Conservation (phyloP, 2,888 invertebrate species). For the Acronicta alni region DNA sequence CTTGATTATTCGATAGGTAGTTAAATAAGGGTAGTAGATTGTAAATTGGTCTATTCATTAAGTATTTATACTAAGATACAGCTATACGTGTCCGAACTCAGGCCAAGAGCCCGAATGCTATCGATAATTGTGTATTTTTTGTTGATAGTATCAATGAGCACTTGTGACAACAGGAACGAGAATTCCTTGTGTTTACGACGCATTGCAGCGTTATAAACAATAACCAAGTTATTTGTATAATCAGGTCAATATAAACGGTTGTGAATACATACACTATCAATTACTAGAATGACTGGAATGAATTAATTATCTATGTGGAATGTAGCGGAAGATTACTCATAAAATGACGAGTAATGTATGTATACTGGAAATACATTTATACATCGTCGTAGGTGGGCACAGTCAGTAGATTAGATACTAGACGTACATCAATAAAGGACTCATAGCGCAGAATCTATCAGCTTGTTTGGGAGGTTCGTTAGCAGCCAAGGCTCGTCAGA, state of each 20-base stretch:
- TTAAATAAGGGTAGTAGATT: neutral
- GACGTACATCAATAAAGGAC: conserved; percentile 54
- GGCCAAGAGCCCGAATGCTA: no score
- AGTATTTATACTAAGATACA: neutral
- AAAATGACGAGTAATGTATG: neutral
- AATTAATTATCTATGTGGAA: conserved; percentile 11
- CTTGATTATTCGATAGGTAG: no score
- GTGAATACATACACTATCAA: conserved; percentile 7
- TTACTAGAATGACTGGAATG: conserved; percentile 23
- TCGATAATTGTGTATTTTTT: conserved; percentile 14
- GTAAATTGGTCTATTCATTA: neutral
- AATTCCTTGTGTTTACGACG: conserved; percentile 38
- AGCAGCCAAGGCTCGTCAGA: conserved; percentile 60
- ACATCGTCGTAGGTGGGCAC: conserved; percentile 3
- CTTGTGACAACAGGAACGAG: conserved; percentile 14
- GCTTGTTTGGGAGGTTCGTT: conserved; percentile 53
- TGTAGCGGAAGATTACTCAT: conserved; percentile 11
- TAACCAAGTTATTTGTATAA: conserved; percentile 13
- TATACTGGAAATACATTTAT: conserved; percentile 3
- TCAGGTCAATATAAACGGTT: conserved; percentile 19
- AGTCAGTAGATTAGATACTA: conserved; percentile 30
- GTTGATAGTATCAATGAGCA: conserved; percentile 19
- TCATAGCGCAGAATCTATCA: conserved; percentile 46
- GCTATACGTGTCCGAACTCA: no score
- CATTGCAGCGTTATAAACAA: conserved; percentile 19